Conservation (phyloP, 2,888 invertebrate genomes). For the Pollenia angustigena region DNA sequence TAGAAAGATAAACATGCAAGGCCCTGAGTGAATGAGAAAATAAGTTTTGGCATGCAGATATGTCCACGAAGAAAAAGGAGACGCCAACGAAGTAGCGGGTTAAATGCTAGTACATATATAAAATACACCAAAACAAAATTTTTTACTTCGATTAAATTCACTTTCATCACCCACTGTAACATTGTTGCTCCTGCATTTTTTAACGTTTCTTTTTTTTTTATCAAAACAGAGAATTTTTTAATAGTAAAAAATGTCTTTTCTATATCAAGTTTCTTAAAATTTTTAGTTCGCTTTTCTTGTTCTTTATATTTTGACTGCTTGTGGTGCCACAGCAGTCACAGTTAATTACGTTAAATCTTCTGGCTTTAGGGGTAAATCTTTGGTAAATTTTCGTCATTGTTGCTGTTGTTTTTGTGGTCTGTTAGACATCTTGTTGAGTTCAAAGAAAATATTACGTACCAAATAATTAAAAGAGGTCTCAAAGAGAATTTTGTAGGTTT, state of each 20-base stretch:
- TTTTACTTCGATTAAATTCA: background rate
- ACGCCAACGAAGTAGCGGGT: no score
- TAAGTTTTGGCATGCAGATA: no score
- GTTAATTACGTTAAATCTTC: constrained; percentile 69
- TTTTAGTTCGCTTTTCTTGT: constrained; percentile 8
- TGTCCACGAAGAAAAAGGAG: no score
- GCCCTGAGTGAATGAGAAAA: no score
- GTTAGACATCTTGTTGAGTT: constrained; percentile 47
- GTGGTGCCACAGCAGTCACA: constrained; percentile 62
- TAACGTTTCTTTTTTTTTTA: constrained; percentile 3
- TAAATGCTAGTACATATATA: background rate
- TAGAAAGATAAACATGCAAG: no score
- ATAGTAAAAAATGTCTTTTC: constrained; percentile 42
- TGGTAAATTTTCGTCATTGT: constrained; percentile 26
- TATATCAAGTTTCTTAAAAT: constrained; percentile 48
- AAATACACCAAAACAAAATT: background rate
- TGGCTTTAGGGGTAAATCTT: constrained; percentile 51
- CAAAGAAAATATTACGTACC: constrained; percentile 34
- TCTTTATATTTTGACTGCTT: constrained; percentile 46
- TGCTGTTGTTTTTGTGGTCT: constrained; percentile 48
- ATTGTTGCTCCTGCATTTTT: constrained; percentile 27
- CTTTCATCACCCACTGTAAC: constrained; percentile 34
- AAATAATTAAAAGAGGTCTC: background rate
- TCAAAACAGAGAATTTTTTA: constrained; percentile 37
- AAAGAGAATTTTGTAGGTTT: constrained; percentile 33